A percentile compares a stretch with the other conserved stretches of the same genome.
These are phyloP conservation scores for Nansenia antarctica DNA, from an alignment of 2,113 vertebrate species.

Conservation along the genomic window DNA sequence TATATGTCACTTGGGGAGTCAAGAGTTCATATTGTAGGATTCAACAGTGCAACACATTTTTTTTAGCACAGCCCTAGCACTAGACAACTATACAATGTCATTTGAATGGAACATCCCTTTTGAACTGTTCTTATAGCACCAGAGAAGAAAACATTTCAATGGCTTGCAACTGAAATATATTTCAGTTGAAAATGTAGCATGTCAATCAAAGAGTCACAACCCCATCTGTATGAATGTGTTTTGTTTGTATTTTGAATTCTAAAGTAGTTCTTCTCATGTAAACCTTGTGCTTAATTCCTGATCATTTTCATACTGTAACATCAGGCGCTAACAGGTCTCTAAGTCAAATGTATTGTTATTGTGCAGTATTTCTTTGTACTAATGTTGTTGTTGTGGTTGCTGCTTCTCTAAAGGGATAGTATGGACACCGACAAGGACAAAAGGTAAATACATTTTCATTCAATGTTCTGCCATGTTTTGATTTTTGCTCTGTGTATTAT, in stretches of 20 bases:
- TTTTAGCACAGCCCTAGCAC: no score
- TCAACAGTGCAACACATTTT: no score
- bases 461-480: not conserved
- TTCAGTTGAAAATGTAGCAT: not conserved
- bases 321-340: not conserved
- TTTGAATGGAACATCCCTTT: no score
- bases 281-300: not conserved
- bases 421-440: slow-evolving; percentile 99
- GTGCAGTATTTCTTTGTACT: not conserved
- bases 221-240: no score
- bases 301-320: not conserved
- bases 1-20: no score
- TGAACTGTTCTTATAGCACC: not conserved
- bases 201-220: not conserved
- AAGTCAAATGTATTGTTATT: not conserved
- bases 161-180: not conserved
- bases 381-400: not conserved
- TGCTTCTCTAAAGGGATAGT: slow-evolving; percentile 9
- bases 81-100: no score
- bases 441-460: slow-evolving; percentile 73
- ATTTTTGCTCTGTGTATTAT: no score
- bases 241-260: not conserved
- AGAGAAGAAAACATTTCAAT: not conserved
- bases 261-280: not conserved
- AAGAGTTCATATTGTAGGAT: no score